Evolutionary conservation across 2,888 invertebrate genomes (phyloP), one percentile per base, ranked within the genome.

Genomic region (Aleiodes alternator): DNA sequence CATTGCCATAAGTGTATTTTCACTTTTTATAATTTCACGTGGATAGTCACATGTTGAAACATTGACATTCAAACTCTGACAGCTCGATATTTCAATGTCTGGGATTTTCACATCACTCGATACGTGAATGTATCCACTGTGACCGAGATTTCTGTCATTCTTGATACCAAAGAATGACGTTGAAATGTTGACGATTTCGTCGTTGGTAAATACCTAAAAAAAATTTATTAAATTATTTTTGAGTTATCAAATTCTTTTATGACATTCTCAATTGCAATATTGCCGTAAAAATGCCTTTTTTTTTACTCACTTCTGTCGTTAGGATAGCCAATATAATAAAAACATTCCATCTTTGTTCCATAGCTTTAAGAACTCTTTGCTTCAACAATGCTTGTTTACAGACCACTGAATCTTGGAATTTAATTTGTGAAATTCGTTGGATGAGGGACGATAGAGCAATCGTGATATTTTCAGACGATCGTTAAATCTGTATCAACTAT

Each of bases 21-120:
- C 79, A 16, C 76, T 73, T 66, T 76, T 81, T 43, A 76, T 71
- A 50, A 74, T 57, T 77, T 76, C 77, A 55, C 74, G 76, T 69
- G 59, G 31, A 66, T 79, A 80, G 55, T 74, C 75, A 55, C 82
- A 84, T 57, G 78, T 81, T 73, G 82, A 79, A 66, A 78, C 77
- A 70, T 83, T 80, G 50, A 83, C 73, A 57, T 77, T 79, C 66
- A 78, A 80, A 75, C 78, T 72, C 76, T 80, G 80, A 79, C 82
- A 82, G 56, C 50, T 69, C 3, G 81, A 78, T 14, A 80, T 31
- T 69, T 79, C 75, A 9, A 79, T 70, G 6, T 74, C 66, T 29
- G 79, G 76, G 12, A 34, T 57, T 51, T 29, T 57, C 31, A 1
- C 5, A n/a, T 78, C 78, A 0, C 78, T 76, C 14, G 59, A 48